Evolutionary conservation across 2,888 invertebrate genomes (phyloP).

Genomic region (Lissocephala sabroskyi): DNA sequence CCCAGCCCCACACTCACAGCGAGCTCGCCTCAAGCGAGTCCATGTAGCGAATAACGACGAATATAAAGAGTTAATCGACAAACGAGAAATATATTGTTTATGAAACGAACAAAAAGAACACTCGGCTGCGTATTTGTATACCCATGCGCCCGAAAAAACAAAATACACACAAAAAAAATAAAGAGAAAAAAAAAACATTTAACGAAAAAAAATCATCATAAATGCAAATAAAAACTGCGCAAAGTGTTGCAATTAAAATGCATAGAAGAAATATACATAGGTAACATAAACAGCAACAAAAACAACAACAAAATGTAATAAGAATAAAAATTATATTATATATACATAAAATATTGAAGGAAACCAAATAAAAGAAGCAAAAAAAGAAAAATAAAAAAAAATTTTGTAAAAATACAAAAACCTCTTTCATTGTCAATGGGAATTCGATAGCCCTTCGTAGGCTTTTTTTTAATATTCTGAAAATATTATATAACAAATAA

Average conservation of each 20-base stretch:
- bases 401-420: conserved; percentile 59
- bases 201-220: conserved; percentile 41
- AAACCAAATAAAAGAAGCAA: conserved; percentile 61
- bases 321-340: conserved; percentile 58
- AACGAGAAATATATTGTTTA: conserved; percentile 15
- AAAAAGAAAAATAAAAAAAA: too few species aligned
- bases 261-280: conserved; percentile 11
- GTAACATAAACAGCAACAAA: conserved; percentile 30
- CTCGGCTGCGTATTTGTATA: conserved; percentile 1
- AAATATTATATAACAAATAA: too few species aligned
- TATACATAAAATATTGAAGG: conserved; percentile 65
- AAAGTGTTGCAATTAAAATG: conserved; percentile 18
- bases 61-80: conserved; percentile 41
- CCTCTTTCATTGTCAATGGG: conserved; percentile 11
- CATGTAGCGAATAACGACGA: conserved; percentile 49
- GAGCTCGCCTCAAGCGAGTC: too few species aligned
- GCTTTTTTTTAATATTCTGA: too few species aligned
- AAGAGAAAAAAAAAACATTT: conserved; percentile 11
- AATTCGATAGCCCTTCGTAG: neutral
- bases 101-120: conserved; percentile 8
- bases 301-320: conserved; percentile 47
- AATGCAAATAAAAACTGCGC: conserved; percentile 23
- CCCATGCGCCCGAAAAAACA: conserved; percentile 2
- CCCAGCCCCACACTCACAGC: conserved; percentile 44
- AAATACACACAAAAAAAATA: conserved; percentile 1